Conservation (phyloP, 1,140 invertebrate species). For the Apocrypta bakeri region DNA sequence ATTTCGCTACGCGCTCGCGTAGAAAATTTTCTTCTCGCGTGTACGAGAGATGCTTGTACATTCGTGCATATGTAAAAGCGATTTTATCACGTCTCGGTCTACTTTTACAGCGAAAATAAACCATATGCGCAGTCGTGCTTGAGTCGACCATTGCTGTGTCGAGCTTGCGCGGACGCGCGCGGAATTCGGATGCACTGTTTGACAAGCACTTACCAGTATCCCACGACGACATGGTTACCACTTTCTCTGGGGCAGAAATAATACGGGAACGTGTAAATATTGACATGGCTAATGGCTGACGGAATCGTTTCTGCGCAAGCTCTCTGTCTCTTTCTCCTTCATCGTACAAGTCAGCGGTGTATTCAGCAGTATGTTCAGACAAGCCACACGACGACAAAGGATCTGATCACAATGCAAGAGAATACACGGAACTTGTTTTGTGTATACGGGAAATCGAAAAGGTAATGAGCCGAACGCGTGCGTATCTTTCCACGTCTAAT, state of each 20-base stretch:
- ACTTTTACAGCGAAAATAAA: too few species aligned
- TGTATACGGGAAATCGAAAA: not conserved
- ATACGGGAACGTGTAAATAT: constrained; percentile 55
- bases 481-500: constrained; percentile 30
- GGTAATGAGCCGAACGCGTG: constrained; percentile 33
- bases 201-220: constrained; percentile 29
- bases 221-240: constrained; percentile 30
- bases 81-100: too few species aligned
- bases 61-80: too few species aligned
- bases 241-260: constrained; percentile 56
- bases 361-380: too few species aligned
- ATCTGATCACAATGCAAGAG: not conserved
- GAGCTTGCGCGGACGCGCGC: too few species aligned
- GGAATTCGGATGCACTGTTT: constrained; percentile 24
- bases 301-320: constrained; percentile 7
- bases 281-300: constrained; percentile 59
- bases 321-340: not conserved
- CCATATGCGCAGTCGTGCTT: too few species aligned
- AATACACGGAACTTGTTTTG: constrained; percentile 4
- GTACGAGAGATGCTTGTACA: too few species aligned
- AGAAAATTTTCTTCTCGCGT: too few species aligned
- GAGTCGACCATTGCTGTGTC: too few species aligned
- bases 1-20: not conserved
- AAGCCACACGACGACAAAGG: not conserved
- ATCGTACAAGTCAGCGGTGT: not conserved